These are phyloP conservation scores for Penaeus monodon DNA, from an alignment of 2,888 invertebrate genomes.

Conservation along the genomic window DNA sequence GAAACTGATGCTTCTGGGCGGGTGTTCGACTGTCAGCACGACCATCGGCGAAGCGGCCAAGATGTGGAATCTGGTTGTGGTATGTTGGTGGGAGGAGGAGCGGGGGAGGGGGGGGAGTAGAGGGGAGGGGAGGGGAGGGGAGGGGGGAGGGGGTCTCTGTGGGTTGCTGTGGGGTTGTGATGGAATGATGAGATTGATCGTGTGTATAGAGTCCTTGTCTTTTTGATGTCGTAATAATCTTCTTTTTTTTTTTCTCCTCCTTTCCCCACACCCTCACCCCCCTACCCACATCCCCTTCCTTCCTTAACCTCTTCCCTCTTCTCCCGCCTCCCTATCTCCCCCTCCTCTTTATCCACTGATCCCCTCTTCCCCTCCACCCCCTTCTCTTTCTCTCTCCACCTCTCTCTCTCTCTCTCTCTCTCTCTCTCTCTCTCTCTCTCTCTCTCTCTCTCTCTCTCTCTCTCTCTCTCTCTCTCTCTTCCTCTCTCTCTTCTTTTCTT, in stretches of 20 bases:
- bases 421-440: too few species aligned
- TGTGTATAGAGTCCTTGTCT: too few species aligned
- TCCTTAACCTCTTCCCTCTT: too few species aligned
- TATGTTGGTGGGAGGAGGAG: conserved; percentile 69
- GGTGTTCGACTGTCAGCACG: conserved; percentile 98
- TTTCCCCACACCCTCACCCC: too few species aligned
- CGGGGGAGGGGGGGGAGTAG: neutral
- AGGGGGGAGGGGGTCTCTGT: neutral
- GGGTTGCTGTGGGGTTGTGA: neutral
- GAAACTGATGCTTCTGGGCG: conserved; percentile 92
- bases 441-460: neutral
- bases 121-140: neutral
- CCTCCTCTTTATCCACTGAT: neutral
- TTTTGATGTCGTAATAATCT: too few species aligned
- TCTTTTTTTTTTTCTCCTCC: too few species aligned
- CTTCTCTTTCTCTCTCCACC: too few species aligned
- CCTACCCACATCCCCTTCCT: too few species aligned
- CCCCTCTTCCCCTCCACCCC: neutral
- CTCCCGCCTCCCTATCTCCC: neutral
- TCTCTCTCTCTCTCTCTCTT: neutral
- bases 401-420: too few species aligned
- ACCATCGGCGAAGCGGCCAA: conserved; percentile 99
- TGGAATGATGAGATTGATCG: too few species aligned
- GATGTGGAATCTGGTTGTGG: conserved; percentile 99
- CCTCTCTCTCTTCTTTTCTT: neutral